Base-by-base conservation (phyloP, 1,140 invertebrate species). In the Globodera rostochiensis region DNA sequence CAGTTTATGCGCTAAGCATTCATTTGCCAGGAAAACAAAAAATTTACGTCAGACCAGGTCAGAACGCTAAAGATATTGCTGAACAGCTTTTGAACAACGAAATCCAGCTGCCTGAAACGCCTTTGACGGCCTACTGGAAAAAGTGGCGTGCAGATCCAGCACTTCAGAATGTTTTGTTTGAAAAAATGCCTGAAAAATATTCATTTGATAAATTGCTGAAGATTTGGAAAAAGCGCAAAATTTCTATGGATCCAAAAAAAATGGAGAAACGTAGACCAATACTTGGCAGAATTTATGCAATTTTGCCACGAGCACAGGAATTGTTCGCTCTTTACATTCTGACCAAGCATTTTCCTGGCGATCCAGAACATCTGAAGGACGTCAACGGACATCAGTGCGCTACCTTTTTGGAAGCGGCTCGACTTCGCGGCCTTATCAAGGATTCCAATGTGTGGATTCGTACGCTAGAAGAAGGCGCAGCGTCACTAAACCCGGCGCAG, bases 51-150 rank as follows among this genome's bases (percentile, higher is more conserved):
- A 4, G 53, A 2, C 74, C 74, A 0, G 49, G 36, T 2, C 36
- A 45, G 3, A 3, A n/a, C 0, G 11, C 74, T 15, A 13, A 76
- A 57, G 36, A 66, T 19, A 1, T 57, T 2, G 57, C 57, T 15
- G 57, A 60, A 19, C 1, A 15, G 57, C 3, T 60, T 19, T 15
- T 19, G 5, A 60, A 13, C 5, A 15, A 15, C 0, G 11, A 60
- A 19, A 11, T 60, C 19, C 7, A 60, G 0, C 74, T 76, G 5
- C 74, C 74, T 6, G 74, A 76, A 1, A 76, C 74, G 21, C 11
- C 74, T 2, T n/a, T 76, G 4, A 57, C 74, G 7, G 36, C 74
- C 4, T 76, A 76, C n/a, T 76, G 74, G 74, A 76, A 76, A 19
- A 5, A 64, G 2, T 76, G 74, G 74, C 4, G 46, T 1, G 46